Evolutionary conservation across 2,797 vertebrate species (phyloP).

Genomic region (Eulemur mongoz): DNA sequence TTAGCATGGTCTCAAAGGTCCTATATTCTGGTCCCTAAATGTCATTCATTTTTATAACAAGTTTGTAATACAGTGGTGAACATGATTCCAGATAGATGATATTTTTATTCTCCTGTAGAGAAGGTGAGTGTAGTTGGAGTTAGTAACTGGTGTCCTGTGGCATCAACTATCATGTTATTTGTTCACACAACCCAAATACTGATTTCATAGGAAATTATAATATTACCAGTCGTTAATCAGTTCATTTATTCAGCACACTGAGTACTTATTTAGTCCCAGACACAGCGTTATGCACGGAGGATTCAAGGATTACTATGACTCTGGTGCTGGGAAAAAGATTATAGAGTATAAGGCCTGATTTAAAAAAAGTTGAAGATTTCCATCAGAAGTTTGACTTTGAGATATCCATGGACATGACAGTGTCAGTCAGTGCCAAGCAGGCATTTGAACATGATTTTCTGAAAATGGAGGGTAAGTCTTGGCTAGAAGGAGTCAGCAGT

Average conservation of each 20-base stretch:
- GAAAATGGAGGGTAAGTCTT: not conserved
- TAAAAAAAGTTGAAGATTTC: not conserved
- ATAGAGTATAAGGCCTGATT: not conserved
- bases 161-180: not conserved
- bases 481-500: not conserved
- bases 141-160: not conserved
- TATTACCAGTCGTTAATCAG: not conserved
- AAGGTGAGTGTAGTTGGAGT: not conserved
- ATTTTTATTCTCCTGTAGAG: not conserved
- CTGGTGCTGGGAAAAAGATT: not conserved
- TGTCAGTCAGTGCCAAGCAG: not conserved
- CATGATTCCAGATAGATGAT: not conserved
- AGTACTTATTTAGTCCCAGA: not conserved
- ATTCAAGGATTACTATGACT: not conserved
- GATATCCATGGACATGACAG: not conserved
- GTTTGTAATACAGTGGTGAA: not conserved
- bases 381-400: not conserved
- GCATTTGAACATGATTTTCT: not conserved
- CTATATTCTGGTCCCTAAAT: slow-evolving; percentile 28
- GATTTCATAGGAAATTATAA: not conserved
- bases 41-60: slow-evolving; percentile 26
- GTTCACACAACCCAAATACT: not conserved
- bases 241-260: not conserved
- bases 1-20: slow-evolving; percentile 25
- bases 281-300: too few species aligned